A percentile compares a stretch with the other conserved stretches of the same genome.
Evolutionary conservation across 2,113 vertebrate genomes (phyloP).

Genomic region (Dromiciops gliroides): DNA sequence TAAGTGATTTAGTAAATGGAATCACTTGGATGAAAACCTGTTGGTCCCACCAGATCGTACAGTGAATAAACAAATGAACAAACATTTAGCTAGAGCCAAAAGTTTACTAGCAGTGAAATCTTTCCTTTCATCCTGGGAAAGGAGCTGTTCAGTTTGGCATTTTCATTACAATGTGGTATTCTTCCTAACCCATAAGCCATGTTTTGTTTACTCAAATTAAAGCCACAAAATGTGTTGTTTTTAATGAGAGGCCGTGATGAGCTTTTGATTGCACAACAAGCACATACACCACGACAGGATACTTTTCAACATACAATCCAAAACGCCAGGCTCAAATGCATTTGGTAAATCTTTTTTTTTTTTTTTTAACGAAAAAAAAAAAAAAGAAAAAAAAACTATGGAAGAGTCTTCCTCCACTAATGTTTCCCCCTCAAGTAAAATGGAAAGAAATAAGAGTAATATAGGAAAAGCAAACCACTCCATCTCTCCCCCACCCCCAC

Average conservation of each 20-base stretch:
- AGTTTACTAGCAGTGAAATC: background rate
- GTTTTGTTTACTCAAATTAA: background rate
- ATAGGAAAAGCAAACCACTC: background rate
- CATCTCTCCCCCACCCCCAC: background rate
- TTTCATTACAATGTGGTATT: background rate
- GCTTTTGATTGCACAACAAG: background rate
- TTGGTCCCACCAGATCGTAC: background rate
- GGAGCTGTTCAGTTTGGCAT: background rate
- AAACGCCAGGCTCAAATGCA: background rate
- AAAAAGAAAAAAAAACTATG: background rate
- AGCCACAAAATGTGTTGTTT: background rate
- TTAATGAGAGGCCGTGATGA: background rate
- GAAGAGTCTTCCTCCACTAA: background rate
- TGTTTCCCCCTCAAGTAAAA: background rate
- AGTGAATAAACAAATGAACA: background rate
- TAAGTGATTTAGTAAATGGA: background rate
- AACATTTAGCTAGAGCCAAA: background rate
- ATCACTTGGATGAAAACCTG: background rate
- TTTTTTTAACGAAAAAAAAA: background rate
- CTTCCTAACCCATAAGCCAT: background rate
- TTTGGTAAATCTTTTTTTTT: background rate
- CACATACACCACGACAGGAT: background rate
- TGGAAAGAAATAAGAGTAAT: background rate
- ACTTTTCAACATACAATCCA: background rate
- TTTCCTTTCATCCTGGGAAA: background rate